Conservation (phyloP, 2,888 invertebrate species). For the Apoda limacodes region DNA sequence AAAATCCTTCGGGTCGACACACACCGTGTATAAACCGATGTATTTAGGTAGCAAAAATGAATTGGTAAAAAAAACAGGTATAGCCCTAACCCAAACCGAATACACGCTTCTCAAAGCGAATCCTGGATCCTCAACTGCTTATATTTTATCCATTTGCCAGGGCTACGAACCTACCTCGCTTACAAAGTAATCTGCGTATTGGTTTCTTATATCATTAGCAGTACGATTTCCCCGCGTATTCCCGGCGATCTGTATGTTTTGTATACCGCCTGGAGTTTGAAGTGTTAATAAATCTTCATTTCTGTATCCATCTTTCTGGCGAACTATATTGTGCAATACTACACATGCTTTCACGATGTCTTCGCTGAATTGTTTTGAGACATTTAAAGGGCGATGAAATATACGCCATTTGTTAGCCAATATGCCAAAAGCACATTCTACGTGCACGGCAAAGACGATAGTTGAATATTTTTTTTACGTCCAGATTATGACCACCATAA, state of each 20-base stretch:
- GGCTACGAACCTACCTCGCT: conserved; percentile 21
- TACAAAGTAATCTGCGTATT: conserved; percentile 21
- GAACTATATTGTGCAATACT: conserved; percentile 17
- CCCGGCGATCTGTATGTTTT: too few relatives aligned
- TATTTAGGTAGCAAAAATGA: too few relatives aligned
- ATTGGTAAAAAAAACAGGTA: too few relatives aligned
- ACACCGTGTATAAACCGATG: too few relatives aligned
- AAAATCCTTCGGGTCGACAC: too few relatives aligned
- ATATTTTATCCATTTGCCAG: conserved; percentile 22
- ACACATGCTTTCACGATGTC: conserved; percentile 14
- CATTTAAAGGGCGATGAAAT: conserved; percentile 13
- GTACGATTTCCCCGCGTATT: too few relatives aligned
- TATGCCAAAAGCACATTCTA: conserved; percentile 12
- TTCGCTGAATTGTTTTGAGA: conserved; percentile 8
- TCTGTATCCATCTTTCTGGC: conserved; percentile 20
- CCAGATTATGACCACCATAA: conserved; percentile 5
- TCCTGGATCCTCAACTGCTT: too few relatives aligned
- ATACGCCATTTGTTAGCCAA: conserved; percentile 15
- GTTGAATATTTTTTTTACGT: conserved; percentile 7
- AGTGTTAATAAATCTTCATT: too few relatives aligned
- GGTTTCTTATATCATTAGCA: conserved; percentile 21
- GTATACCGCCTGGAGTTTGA: conserved; percentile 17
- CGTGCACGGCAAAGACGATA: conserved; percentile 6
- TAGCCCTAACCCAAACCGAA: too few relatives aligned
- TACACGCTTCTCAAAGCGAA: too few relatives aligned